Conservation (phyloP, 2,888 invertebrate species). For the Diloba caeruleocephala region DNA sequence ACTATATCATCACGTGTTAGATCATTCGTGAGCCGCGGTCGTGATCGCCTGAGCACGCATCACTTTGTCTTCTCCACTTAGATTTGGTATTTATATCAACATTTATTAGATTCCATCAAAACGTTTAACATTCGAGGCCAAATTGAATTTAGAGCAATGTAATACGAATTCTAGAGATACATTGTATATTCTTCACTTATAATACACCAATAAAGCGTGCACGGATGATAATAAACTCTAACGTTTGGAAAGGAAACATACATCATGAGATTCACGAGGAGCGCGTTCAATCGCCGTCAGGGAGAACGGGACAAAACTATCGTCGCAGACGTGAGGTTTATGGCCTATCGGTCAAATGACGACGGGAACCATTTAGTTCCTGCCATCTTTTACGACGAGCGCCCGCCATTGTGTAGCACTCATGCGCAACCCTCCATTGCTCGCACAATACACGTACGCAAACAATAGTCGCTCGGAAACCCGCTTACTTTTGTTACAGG, state of each 20-base stretch:
- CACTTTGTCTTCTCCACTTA: slow-evolving; percentile 33
- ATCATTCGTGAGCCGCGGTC: slow-evolving; percentile 48
- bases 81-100: slow-evolving; percentile 27
- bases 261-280: slow-evolving; percentile 63
- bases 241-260: slow-evolving; percentile 66
- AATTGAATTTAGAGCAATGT: slow-evolving; percentile 42
- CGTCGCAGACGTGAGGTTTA: slow-evolving; percentile 64
- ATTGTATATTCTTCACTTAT: slow-evolving; percentile 53
- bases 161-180: slow-evolving; percentile 51
- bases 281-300: slow-evolving; percentile 68
- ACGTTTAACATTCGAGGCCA: slow-evolving; percentile 51
- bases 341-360: slow-evolving; percentile 77
- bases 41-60: slow-evolving; percentile 49
- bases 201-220: slow-evolving; percentile 57
- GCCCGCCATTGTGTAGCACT: slow-evolving; percentile 69
- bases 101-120: slow-evolving; percentile 45
- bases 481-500: slow-evolving; percentile 63
- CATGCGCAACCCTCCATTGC: slow-evolving; percentile 47
- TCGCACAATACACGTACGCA: slow-evolving; percentile 36
- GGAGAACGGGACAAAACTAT: slow-evolving; percentile 65
- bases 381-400: slow-evolving; percentile 76
- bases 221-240: slow-evolving; percentile 64
- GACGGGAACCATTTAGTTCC: slow-evolving; percentile 77
- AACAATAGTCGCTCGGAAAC: slow-evolving; percentile 68
- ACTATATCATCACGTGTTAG: slow-evolving; percentile 29